A percentile compares a stretch with the other conserved stretches of the same genome.
These are phyloP conservation scores for Apamea monoglypha DNA, from an alignment of 2,888 invertebrate species.

Conservation along the genomic window DNA sequence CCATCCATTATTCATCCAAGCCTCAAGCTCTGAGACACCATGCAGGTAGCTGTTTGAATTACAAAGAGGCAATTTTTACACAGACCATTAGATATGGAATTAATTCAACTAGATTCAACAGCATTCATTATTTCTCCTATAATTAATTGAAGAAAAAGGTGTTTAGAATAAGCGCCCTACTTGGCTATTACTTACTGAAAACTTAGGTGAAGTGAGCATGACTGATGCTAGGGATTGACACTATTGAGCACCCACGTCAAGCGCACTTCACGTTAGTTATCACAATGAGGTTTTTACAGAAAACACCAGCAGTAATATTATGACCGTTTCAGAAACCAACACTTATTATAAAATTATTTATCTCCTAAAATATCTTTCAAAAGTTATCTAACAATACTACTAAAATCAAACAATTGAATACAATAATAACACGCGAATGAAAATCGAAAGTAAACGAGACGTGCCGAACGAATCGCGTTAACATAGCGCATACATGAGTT, in stretches of 20 bases:
- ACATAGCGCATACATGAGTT: constrained; percentile 5
- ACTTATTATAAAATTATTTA: background rate
- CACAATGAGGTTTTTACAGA: too few species aligned
- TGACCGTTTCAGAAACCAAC: background rate
- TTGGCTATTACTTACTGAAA: too few species aligned
- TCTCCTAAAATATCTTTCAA: background rate
- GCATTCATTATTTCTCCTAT: background rate
- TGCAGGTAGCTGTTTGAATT: background rate
- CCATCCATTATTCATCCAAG: background rate
- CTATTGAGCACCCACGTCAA: too few species aligned
- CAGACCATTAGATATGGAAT: background rate
- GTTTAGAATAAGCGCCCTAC: background rate
- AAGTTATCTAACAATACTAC: constrained; percentile 8
- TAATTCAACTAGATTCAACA: background rate
- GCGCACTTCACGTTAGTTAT: too few species aligned
- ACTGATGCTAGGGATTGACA: too few species aligned
- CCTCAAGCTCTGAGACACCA: too few species aligned
- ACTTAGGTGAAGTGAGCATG: too few species aligned
- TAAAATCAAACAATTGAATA: constrained; percentile 1
- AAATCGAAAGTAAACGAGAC: constrained; percentile 53
- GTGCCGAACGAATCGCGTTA: constrained; percentile 39
- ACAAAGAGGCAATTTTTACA: background rate
- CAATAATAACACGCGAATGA: constrained; percentile 12
- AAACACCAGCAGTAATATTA: background rate
- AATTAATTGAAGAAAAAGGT: background rate